Base-by-base conservation (phyloP, 2,797 vertebrate species). In the Poecile montanus region DNA sequence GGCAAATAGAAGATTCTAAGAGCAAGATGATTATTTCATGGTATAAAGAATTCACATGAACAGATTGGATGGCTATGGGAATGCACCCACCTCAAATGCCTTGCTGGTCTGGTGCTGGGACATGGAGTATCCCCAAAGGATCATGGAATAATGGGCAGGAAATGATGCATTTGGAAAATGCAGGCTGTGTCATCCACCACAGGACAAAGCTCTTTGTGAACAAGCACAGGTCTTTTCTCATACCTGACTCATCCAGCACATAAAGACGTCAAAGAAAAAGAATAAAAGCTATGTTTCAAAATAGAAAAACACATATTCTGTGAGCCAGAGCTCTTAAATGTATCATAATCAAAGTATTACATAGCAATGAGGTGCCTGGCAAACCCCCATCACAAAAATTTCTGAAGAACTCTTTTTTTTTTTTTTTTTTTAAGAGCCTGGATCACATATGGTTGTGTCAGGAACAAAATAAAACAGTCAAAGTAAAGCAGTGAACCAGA, bases 141-240 rank as follows among this genome's bases (percentile, higher is more conserved):
- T 73, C 8, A 0, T 36, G 68, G 70, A 87, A 66, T 79, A 85
- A 94, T 74, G 86, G 53, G 74, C 94, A 95, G 93, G 92, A 95
- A 92, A 93, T 94, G 90, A 95, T 87, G 87, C 86, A 68, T 51
- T 91, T 17, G 58, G 84, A 94, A 91, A 93, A 54, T 29, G 53
- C 56, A 81, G 77, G 67, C 90, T 94, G 93, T 80, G 85, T 94
- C 90, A 89, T 93, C 81, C 90, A 90, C 79, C 80, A 91, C 67
- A 48, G 88, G 91, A 80, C 93, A 84, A 75, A 88, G 74, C 34
- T 47, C 79, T 73, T 66, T 79, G 75, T 76, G 86, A 93, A 73
- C 86, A 84, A 88, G 60, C 77, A 36, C 40, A 76, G 74, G 68
- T 92, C 65, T 91, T 85, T 85, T 87, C 75, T 73, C 72, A 78